A percentile compares a stretch with the other conserved stretches of the same genome.
phyloP scores from a whole-genome alignment of 2,888 invertebrate genomes.

The Aspidapion aeneum region DNA sequence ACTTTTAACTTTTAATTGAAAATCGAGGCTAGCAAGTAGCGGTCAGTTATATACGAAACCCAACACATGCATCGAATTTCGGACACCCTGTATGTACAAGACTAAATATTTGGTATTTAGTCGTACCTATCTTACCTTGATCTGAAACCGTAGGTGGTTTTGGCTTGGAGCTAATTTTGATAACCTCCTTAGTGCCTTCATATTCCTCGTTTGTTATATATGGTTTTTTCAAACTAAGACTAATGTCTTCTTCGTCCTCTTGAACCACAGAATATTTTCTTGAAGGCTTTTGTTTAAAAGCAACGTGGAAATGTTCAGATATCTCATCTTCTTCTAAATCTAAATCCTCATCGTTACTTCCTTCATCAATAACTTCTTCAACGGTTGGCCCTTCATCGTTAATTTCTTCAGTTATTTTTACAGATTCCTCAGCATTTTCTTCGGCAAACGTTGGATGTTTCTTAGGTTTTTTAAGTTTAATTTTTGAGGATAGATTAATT shows the following conservation, averaged over 20 bases:
- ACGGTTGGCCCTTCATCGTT: constrained; percentile 59
- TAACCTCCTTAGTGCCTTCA: constrained; percentile 60
- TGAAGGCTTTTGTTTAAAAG: constrained; percentile 48
- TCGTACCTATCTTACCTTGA: constrained; percentile 66
- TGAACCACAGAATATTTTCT: constrained; percentile 60
- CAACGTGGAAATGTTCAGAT: constrained; percentile 52
- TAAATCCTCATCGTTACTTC: constrained; percentile 55
- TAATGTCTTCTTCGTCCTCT: constrained; percentile 59
- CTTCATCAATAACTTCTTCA: constrained; percentile 65
- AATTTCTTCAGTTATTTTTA: constrained; percentile 63
- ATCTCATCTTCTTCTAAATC: constrained; percentile 54
- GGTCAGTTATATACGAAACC: too few species aligned
- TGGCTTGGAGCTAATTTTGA: constrained; percentile 68
- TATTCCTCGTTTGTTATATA: constrained; percentile 52
- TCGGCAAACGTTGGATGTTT: constrained; percentile 68
- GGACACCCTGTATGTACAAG: too few species aligned
- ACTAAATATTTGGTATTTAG: too few species aligned
- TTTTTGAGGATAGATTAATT: constrained; percentile 80
- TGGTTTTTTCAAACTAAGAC: constrained; percentile 51
- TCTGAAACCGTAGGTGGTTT: constrained; percentile 65
- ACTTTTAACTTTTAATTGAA: too few species aligned
- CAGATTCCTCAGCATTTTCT: constrained; percentile 73
- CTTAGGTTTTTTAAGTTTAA: constrained; percentile 71
- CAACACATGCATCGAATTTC: too few species aligned
- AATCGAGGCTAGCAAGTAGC: too few species aligned